phyloP scores from a whole-genome alignment of 1,140 invertebrate genomes.

The Penaeus japonicus region DNA sequence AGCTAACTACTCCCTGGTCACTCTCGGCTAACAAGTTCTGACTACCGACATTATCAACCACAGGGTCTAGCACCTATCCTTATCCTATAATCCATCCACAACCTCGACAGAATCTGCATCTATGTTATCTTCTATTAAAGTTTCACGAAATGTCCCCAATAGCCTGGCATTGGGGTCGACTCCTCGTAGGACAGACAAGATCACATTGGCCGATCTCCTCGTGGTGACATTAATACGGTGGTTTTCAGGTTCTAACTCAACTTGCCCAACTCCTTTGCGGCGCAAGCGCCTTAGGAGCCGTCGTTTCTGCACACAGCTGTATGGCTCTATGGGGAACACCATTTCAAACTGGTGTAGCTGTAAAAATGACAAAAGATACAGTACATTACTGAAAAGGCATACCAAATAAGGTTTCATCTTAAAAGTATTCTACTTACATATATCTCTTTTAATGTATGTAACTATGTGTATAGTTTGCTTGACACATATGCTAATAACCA shows the following conservation, averaged over 20 bases:
- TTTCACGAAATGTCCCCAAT: slow-evolving; percentile 20
- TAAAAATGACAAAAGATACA: slow-evolving; percentile 10
- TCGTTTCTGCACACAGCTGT: slow-evolving; percentile 27
- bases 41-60: not conserved
- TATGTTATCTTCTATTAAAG: slow-evolving; percentile 11
- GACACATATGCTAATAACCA: too few relatives aligned
- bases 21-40: not conserved
- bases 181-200: slow-evolving; percentile 38
- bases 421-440: too few relatives aligned
- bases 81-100: slow-evolving; percentile 29
- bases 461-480: too few relatives aligned
- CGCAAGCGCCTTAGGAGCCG: slow-evolving; percentile 44
- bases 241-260: slow-evolving; percentile 54
- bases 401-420: not conserved
- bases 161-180: slow-evolving; percentile 43
- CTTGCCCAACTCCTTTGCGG: slow-evolving; percentile 36
- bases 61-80: slow-evolving; percentile 32
- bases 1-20: not conserved
- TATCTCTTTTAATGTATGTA: too few relatives aligned
- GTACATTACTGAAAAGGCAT: not conserved
- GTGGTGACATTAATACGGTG: slow-evolving; percentile 49
- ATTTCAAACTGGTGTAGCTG: slow-evolving; percentile 54
- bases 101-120: slow-evolving; percentile 9
- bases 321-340: slow-evolving; percentile 29
- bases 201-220: slow-evolving; percentile 41